These are phyloP conservation scores for Gadus macrocephalus DNA, from an alignment of 2,113 vertebrate genomes.

Conservation along the genomic window DNA sequence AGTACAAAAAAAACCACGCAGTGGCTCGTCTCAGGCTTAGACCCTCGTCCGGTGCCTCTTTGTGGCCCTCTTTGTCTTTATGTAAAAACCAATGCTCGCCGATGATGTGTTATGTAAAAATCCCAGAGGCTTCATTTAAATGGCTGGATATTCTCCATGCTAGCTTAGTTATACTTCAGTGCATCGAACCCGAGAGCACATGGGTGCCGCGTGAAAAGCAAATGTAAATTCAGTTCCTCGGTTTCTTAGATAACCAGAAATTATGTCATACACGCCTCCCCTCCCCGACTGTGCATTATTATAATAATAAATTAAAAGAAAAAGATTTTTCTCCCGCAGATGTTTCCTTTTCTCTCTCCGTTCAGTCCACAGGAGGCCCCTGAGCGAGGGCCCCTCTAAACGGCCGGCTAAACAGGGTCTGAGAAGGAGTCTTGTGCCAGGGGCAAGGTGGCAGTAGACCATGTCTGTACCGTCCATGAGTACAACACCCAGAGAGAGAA, in stretches of 20 bases:
- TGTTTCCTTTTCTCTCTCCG: constrained; percentile 66
- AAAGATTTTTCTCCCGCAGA: constrained; percentile 68
- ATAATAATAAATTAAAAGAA: constrained; percentile 66
- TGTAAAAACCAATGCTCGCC: constrained; percentile 75
- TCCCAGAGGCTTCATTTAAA: constrained; percentile 75
- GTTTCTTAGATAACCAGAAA: constrained; percentile 72
- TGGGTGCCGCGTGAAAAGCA: constrained; percentile 69
- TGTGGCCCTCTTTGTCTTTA: constrained; percentile 77
- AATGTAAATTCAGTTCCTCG: constrained; percentile 70
- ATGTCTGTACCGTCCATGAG: constrained; percentile 55
- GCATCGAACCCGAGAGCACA: constrained; percentile 71
- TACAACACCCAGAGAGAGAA: constrained; percentile 43
- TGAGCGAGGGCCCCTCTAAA: constrained; percentile 45
- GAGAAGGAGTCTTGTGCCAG: constrained; percentile 53
- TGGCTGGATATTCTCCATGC: constrained; percentile 76
- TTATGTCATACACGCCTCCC: constrained; percentile 63
- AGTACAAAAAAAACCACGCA: constrained; percentile 50
- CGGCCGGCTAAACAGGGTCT: constrained; percentile 44
- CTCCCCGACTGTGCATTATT: constrained; percentile 67
- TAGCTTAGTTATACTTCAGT: constrained; percentile 82
- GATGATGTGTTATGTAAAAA: constrained; percentile 83
- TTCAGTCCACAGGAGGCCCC: constrained; percentile 48
- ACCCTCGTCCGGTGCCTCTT: constrained; percentile 69
- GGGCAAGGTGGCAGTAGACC: constrained; percentile 56
- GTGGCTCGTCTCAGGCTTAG: constrained; percentile 69